Base-by-base conservation (phyloP, 2,888 invertebrate genomes). In the Apodemia mormo region DNA sequence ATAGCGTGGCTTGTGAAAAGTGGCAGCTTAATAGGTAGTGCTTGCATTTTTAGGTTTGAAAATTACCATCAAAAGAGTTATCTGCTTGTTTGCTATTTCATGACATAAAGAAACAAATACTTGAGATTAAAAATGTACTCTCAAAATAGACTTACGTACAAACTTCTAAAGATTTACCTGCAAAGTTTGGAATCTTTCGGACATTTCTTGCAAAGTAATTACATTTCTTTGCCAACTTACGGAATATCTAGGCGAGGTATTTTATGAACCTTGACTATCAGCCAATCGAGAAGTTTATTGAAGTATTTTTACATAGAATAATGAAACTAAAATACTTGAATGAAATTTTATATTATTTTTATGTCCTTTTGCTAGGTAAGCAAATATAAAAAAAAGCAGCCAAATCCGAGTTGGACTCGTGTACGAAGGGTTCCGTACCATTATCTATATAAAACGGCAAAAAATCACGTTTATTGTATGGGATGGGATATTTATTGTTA, bases 81-180 rank as follows among this genome's bases (percentile, higher is more conserved):
- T n/a, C n/a, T n/a, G n/a, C n/a, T n/a, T n/a, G n/a, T n/a, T n/a
- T n/a, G n/a, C n/a, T n/a, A n/a, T n/a, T n/a, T n/a, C n/a, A n/a
- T n/a, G n/a, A n/a, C n/a, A n/a, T n/a, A n/a, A n/a, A n/a, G 0
- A 22, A 22, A 49, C 12, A 61, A 61, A 12, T 12, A 14, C 33
- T 33, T 14, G 10, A 61, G 33, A 33, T 33, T 33, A 33, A 61
- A 33, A 29, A 12, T 5, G 33, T 14, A 61, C 12, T 14, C 6
- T 5, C 12, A 30, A 10, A 30, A 33, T 33, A 61, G 10, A 61
- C 61, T 33, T 14, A 12, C 33, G 2, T 30, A 61, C 61, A 33
- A 61, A 61, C 61, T 61, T 61, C 61, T 14, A 5, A 33, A 61
- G 61, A 61, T 61, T 61, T 61, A 61, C 61, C 61, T 61, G 33